A percentile compares a stretch with the other conserved stretches of the same genome.
These are phyloP conservation scores for Chymomyza amoena DNA, from an alignment of 2,888 invertebrate genomes.

Conservation along the genomic window DNA sequence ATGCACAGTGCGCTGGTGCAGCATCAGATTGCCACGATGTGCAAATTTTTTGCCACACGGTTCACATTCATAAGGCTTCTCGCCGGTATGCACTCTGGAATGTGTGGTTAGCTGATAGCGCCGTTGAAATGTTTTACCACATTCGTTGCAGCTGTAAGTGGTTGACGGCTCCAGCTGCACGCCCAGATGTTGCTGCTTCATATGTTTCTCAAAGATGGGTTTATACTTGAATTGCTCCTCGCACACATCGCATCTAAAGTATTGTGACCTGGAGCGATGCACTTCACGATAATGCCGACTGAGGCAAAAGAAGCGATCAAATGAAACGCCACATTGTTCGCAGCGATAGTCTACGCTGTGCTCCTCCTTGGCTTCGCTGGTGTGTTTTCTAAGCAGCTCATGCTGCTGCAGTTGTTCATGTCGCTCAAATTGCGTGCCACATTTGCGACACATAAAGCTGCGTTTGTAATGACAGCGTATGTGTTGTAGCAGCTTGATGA, in stretches of 20 bases:
- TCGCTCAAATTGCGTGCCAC: background rate
- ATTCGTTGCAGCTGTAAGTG: slow-evolving; percentile 65
- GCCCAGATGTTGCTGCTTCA: slow-evolving; percentile 82
- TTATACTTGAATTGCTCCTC: slow-evolving; percentile 79
- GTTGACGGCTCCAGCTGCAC: slow-evolving; percentile 55
- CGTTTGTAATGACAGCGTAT: background rate
- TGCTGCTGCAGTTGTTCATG: background rate
- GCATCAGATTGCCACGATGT: slow-evolving; percentile 88
- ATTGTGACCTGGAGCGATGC: background rate
- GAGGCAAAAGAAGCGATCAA: background rate
- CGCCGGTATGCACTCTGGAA: slow-evolving; percentile 96
- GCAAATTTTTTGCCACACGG: slow-evolving; percentile 86
- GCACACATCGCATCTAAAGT: slow-evolving; percentile 79
- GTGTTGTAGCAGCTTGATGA: background rate
- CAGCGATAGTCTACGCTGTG: background rate
- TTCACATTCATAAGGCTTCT: slow-evolving; percentile 94
- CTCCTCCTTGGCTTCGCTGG: background rate
- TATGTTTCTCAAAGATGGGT: slow-evolving; percentile 81
- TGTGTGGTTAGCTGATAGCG: slow-evolving; percentile 79
- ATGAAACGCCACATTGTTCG: background rate
- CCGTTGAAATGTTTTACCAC: slow-evolving; percentile 42
- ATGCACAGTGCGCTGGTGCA: slow-evolving; percentile 85
- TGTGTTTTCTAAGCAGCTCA: background rate
- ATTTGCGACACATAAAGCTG: background rate
- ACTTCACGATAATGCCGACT: background rate